Base-by-base conservation (phyloP, 2,113 vertebrate genomes). In the Danionella cerebrum region DNA sequence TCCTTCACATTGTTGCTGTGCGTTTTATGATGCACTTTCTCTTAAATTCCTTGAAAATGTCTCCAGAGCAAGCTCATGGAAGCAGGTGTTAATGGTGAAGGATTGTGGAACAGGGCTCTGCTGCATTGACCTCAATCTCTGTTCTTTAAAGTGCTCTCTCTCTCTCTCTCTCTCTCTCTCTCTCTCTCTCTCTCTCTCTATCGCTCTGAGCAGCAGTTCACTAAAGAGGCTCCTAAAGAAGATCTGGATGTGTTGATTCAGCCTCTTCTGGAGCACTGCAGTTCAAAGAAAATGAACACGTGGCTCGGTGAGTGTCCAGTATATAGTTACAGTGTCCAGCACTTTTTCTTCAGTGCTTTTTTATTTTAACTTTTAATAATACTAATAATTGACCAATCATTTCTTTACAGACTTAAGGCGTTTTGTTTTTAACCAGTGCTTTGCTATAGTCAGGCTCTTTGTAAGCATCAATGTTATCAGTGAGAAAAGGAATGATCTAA, bases 251-350 rank as follows among this genome's bases (percentile, higher is more conserved):
- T 85, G 50, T 88, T 94, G 72, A 95, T 97, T 79, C 89, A 96
- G 78, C 94, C 94, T 1, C 85, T 95, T 75, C 79, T 96, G 68
- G 92, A 97, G 73, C 94, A 97, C 67, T 97, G 94, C 86, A 97
- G 89, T 85, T 97, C 94, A 1, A 87, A 89, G 80, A 96, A 94
- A 88, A 95, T 96, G 92, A 96, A 94, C 80, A 97, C 94, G 0
- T 97, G 94, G 94, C 93, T 96, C 1, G 94, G 93, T 97, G 82
- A 25, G 36, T 50, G 18, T 35, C 18, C 58, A 45, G 41, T 60
- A 9, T 27, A n/a, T n/a, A n/a, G n/a, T n/a, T n/a, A n/a, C n/a
- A 2, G 0, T 39, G 11, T 39, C 24, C 33, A 35, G 5, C 4
- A n/a, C 19, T 21, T 21, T 22, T 36, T 2, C n/a, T n/a, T n/a